Percentiles rank a stretch among this genome's conserved stretches.
These are phyloP conservation scores for Choristoneura fumiferana DNA, from an alignment of 1,140 invertebrate genomes.

Conservation along the genomic window DNA sequence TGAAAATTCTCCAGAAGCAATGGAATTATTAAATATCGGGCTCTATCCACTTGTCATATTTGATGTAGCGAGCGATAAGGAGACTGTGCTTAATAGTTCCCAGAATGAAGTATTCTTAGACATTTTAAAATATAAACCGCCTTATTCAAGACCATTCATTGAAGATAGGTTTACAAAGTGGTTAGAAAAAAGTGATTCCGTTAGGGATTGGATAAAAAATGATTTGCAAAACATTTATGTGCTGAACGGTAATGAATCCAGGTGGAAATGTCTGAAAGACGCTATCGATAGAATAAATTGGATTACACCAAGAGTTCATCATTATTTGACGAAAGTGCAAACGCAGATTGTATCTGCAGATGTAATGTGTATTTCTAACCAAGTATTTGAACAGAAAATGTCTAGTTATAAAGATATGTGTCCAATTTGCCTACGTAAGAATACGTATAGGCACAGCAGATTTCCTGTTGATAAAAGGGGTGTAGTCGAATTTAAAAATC, in stretches of 20 bases:
- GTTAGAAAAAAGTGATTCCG: conserved; percentile 41
- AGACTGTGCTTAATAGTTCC: conserved; percentile 59
- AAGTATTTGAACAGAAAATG: conserved; percentile 73
- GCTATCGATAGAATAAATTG: conserved; percentile 52
- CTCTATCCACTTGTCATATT: conserved; percentile 78
- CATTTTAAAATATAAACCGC: conserved; percentile 53
- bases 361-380: conserved; percentile 71
- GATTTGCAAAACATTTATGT: conserved; percentile 75
- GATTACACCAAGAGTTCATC: conserved; percentile 45
- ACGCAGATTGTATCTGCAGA: conserved; percentile 55
- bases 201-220: conserved; percentile 72
- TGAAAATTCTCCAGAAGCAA: conserved; percentile 62
- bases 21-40: conserved; percentile 66
- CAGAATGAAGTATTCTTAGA: conserved; percentile 51
- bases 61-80: conserved; percentile 62
- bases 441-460: conserved; percentile 57
- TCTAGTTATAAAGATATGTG: conserved; percentile 77
- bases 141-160: conserved; percentile 68
- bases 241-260: conserved; percentile 61
- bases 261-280: conserved; percentile 74
- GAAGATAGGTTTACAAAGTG: conserved; percentile 67
- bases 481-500: conserved; percentile 73
- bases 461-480: conserved; percentile 74
- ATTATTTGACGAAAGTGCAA: conserved; percentile 56
- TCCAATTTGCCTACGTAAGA: conserved; percentile 75